Base-by-base conservation (phyloP, 2,797 vertebrate genomes). In the Danio aesculapii region DNA sequence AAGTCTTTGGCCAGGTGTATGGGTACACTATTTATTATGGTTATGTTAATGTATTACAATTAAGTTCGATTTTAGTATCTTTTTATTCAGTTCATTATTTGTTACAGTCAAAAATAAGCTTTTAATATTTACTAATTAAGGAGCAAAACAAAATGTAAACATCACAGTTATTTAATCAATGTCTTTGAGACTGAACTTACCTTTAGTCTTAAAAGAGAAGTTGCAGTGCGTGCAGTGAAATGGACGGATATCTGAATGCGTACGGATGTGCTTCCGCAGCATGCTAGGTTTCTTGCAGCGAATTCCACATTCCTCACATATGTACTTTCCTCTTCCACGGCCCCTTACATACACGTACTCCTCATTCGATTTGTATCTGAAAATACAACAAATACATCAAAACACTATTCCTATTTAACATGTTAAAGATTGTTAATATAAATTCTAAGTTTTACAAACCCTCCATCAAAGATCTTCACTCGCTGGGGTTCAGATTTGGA, bases 121-220 rank as follows among this genome's bases (percentile, higher is more conserved):
- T 63, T 43, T 2, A 71, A 55, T 70, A 70, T 13, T 55, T 58
- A 8, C 2, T 2, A 46, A 46, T 21, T 43, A 6, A 71, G 17
- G 7, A 73, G 30, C 1, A 17, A 6, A 64, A 41, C 62, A 50
- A 63, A 3, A n/a, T 70, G 1, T 21, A 46, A 6, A 3, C 41
- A 46, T 52, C 43, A 30, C 30, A 46, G 7, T 7, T 19, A 8
- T 4, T 11, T 68, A 66, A 57, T 46, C n/a, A 44, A 6, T 64
- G 21, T 64, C 2, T 8, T 50, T 70, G n/a, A 7, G 14, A 53
- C 6, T 12, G 19, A 74, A 77, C 69, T 70, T 92, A 99, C 98
- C 98, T 97, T 99, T 99, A 0, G 98, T 99, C 93, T 99, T 99
- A 90, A 99, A 99, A 87, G 98, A 99, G 86, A 99, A 99, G 92